Conservation (phyloP, 2,113 vertebrate genomes). For the Neofelis nebulosa region DNA sequence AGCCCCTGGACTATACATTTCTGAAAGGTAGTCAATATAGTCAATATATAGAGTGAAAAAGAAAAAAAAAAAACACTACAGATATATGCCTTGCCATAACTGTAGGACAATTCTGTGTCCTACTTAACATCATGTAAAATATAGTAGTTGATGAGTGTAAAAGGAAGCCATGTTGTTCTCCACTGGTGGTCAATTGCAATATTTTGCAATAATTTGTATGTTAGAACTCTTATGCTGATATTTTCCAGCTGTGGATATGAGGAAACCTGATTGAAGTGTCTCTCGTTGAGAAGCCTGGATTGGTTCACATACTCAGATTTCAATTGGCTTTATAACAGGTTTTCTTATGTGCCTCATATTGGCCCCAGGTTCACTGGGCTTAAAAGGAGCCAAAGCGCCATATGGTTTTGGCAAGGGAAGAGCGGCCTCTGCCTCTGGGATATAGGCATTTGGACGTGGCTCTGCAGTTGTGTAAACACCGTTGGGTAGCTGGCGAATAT, state of each 20-base stretch:
- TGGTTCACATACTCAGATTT: slow-evolving; percentile 81
- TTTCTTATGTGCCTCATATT: slow-evolving; percentile 91
- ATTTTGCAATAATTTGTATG: not conserved
- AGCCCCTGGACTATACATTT: not conserved
- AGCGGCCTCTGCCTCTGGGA: slow-evolving; percentile 75
- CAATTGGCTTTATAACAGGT: slow-evolving; percentile 84
- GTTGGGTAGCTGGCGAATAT: slow-evolving; percentile 80
- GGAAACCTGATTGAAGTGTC: not conserved
- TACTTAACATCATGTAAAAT: not conserved
- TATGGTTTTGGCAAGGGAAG: slow-evolving; percentile 91
- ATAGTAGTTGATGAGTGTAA: not conserved
- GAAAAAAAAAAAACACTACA: not conserved
- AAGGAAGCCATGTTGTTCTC: not conserved
- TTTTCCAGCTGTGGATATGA: not conserved
- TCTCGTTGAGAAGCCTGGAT: not conserved
- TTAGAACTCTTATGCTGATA: not conserved
- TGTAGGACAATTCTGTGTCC: not conserved
- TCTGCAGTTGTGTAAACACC: slow-evolving; percentile 86
- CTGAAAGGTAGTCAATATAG: not conserved
- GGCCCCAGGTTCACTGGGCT: slow-evolving; percentile 85
- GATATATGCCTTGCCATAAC: not conserved
- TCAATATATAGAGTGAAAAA: not conserved
- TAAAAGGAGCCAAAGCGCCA: slow-evolving; percentile 89
- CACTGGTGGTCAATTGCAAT: not conserved
- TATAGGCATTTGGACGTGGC: slow-evolving; percentile 88